Percentiles rank a stretch among this genome's conserved stretches.
Conservation (phyloP, 2,113 vertebrate species). For the Pogona vitticeps region DNA sequence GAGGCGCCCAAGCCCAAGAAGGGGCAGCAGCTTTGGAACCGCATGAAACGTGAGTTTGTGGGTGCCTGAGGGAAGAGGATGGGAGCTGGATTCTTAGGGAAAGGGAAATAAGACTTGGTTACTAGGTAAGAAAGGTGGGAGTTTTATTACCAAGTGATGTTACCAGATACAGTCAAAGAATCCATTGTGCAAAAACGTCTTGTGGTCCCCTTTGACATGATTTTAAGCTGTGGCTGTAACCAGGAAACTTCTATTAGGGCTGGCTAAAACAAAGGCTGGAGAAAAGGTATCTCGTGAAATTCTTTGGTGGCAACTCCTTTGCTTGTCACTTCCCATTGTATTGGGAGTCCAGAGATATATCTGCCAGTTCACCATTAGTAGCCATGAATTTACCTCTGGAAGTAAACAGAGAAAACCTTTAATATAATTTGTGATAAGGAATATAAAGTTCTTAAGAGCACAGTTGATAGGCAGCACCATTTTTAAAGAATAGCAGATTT, state of each 20-base stretch:
- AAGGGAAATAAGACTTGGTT: neutral
- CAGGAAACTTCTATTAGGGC: neutral
- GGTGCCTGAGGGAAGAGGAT: no score
- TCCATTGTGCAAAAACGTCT: neutral
- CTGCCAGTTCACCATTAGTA: neutral
- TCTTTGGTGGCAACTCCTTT: neutral
- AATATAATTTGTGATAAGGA: neutral
- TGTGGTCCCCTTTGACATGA: neutral
- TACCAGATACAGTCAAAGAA: neutral
- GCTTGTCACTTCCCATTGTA: no score
- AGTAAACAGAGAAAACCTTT: neutral
- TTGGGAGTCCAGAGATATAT: neutral
- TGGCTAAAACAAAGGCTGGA: neutral
- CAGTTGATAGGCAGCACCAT: no score
- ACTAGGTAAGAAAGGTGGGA: neutral
- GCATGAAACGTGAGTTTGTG: conserved; percentile 76
- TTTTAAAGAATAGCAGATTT: no score
- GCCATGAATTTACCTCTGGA: no score
- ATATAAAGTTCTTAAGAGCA: no score
- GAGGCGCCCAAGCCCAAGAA: conserved; percentile 74
- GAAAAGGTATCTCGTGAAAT: neutral
- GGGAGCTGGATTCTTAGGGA: neutral
- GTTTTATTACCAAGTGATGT: neutral
- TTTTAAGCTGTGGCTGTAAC: neutral
- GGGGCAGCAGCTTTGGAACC: conserved; percentile 87